Evolutionary conservation across 1,140 invertebrate genomes (phyloP).

Genomic region (Xylocopa sonorina): DNA sequence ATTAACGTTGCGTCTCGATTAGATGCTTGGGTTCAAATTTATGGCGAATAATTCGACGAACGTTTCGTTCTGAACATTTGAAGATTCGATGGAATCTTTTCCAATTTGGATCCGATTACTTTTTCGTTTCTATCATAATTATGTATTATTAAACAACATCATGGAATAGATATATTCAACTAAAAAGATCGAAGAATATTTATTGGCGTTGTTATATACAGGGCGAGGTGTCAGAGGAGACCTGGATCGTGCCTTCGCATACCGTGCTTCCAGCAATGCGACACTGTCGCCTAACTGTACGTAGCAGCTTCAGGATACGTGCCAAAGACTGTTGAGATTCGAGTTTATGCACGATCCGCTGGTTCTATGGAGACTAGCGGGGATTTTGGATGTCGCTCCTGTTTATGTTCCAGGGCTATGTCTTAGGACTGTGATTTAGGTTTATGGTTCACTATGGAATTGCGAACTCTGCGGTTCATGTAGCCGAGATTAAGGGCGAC

Average conservation of each 20-base stretch:
- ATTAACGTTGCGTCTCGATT: not conserved
- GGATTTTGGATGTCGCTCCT: constrained; percentile 17
- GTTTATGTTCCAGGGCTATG: constrained; percentile 3
- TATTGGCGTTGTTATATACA: no score
- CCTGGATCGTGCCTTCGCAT: not conserved
- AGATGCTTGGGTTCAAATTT: no score
- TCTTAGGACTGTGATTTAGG: constrained; percentile 1
- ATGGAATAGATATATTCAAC: not conserved
- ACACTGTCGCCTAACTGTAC: not conserved
- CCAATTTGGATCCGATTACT: no score
- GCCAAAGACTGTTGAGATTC: constrained; percentile 26
- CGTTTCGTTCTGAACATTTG: no score
- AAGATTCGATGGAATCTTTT: no score
- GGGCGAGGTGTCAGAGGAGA: not conserved
- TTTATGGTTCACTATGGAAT: not conserved
- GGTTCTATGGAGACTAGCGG: constrained; percentile 5
- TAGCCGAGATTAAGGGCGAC: not conserved
- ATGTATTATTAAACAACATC: no score
- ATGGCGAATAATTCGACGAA: no score
- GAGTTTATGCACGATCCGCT: constrained; percentile 9
- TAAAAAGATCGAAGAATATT: no score
- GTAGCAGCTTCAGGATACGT: constrained; percentile 5
- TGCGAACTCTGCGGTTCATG: not conserved
- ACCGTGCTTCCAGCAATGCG: not conserved
- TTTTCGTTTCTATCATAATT: no score